Evolutionary conservation across 2,888 invertebrate species (phyloP).

Genomic region (Cyrtodaria siliqua): DNA sequence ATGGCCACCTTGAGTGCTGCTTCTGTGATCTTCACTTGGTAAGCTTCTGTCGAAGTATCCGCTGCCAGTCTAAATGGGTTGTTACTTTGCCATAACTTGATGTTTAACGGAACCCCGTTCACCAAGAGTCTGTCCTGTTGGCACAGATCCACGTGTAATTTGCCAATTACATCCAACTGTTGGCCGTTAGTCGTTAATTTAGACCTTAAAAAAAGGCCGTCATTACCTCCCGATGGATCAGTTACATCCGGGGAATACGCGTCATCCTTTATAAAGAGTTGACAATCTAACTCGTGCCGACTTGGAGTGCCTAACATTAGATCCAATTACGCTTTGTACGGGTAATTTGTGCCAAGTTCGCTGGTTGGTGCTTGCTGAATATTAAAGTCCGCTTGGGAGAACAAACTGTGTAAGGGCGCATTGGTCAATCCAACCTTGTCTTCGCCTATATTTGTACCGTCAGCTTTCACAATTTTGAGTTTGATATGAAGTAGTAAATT

Average conservation of each 20-base stretch:
- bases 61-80: constrained; percentile 12
- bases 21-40: constrained; percentile 24
- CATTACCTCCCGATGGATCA: constrained; percentile 10
- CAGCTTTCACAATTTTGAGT: constrained; percentile 23
- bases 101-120: constrained; percentile 35
- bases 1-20: constrained; percentile 35
- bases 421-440: constrained; percentile 21
- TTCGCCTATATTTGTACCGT: background rate
- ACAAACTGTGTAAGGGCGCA: constrained; percentile 18
- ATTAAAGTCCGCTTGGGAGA: constrained; percentile 28
- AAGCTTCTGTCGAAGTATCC: background rate
- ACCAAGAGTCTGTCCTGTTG: constrained; percentile 42
- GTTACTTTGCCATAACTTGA: constrained; percentile 23
- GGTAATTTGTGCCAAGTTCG: constrained; percentile 20
- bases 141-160: constrained; percentile 22
- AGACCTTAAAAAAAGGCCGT: constrained; percentile 10
- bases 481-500: constrained; percentile 15
- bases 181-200: constrained; percentile 11
- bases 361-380: constrained; percentile 14
- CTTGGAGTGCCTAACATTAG: background rate
- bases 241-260: constrained; percentile 8
- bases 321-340: constrained; percentile 22
- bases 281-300: constrained; percentile 6
- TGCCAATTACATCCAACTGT: constrained; percentile 27
- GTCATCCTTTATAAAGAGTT: constrained; percentile 29